Evolutionary conservation across 2,888 invertebrate genomes (phyloP).

Genomic region (Argyresthia albistria): DNA sequence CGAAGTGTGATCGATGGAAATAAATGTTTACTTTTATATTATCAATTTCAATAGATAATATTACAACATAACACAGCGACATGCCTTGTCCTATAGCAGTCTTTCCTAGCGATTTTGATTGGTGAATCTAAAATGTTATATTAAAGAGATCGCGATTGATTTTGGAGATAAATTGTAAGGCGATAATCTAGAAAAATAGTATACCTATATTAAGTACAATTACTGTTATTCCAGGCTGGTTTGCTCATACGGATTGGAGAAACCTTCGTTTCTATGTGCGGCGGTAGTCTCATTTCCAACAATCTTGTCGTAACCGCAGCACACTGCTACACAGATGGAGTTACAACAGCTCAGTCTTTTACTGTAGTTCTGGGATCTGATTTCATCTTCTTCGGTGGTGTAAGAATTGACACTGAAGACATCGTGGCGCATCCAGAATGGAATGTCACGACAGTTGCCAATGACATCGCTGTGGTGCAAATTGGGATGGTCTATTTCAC

Average conservation of each 20-base stretch:
- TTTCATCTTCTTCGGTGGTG: slow-evolving; percentile 10
- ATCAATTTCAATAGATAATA: too few relatives aligned
- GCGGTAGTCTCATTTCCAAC: slow-evolving; percentile 8
- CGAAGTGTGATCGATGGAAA: too few relatives aligned
- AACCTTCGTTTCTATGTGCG: slow-evolving; percentile 6
- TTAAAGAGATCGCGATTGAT: too few relatives aligned
- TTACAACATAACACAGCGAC: too few relatives aligned
- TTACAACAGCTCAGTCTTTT: slow-evolving; percentile 2
- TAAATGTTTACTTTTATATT: too few relatives aligned
- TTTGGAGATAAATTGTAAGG: too few relatives aligned
- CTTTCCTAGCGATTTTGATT: too few relatives aligned
- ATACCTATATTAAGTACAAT: too few relatives aligned
- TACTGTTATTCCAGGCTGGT: slow-evolving; percentile 8
- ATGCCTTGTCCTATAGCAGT: too few relatives aligned
- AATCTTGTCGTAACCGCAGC: slow-evolving; percentile 9
- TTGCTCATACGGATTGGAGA: slow-evolving; percentile 5
- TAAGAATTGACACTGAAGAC: slow-evolving; percentile 6
- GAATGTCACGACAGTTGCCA: slow-evolving; percentile 29
- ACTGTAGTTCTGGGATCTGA: slow-evolving; percentile 11
- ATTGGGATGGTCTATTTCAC: neutral
- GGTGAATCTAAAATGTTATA: too few relatives aligned
- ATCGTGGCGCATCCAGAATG: slow-evolving; percentile 13
- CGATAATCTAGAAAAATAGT: too few relatives aligned
- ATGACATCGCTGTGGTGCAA: slow-evolving; percentile 15
- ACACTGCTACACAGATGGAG: slow-evolving; percentile 8